Percentiles rank a stretch among this genome's conserved stretches.
These are phyloP conservation scores for Cromileptes altivelis DNA, from an alignment of 2,113 vertebrate genomes.

Conservation along the genomic window DNA sequence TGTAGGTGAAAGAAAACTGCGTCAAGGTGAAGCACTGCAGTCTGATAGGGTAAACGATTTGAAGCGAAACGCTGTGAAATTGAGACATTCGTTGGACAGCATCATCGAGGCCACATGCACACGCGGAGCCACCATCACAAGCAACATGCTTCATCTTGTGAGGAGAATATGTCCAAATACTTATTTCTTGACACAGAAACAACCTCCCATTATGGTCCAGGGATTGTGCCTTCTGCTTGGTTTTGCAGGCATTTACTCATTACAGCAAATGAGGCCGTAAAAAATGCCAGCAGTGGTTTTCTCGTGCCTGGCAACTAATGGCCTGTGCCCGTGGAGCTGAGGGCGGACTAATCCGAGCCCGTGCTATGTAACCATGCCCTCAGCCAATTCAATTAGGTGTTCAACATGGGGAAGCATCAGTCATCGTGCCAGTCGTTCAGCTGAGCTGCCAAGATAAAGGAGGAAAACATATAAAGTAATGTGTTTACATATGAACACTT, in stretches of 20 bases:
- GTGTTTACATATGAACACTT: conserved; percentile 25
- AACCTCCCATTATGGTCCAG: conserved; percentile 26
- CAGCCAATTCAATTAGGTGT: conserved; percentile 57
- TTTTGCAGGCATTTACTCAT: conserved; percentile 55
- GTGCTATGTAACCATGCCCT: conserved; percentile 35
- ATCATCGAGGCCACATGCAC: conserved; percentile 5
- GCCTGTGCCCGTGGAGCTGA: conserved; percentile 29
- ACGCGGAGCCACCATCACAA: not conserved
- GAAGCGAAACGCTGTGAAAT: conserved; percentile 27
- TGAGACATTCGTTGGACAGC: conserved; percentile 30
- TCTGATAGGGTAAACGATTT: conserved; percentile 14
- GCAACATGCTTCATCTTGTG: conserved; percentile 12
- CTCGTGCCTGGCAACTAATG: conserved; percentile 54
- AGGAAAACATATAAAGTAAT: conserved; percentile 10
- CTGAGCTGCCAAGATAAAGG: not conserved
- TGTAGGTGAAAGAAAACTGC: conserved; percentile 29
- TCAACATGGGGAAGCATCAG: conserved; percentile 34
- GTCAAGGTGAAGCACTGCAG: conserved; percentile 3
- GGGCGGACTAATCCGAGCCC: conserved; percentile 46
- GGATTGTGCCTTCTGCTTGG: conserved; percentile 37
- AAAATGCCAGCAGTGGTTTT: conserved; percentile 53
- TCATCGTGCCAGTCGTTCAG: conserved; percentile 37
- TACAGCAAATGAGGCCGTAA: conserved; percentile 56
- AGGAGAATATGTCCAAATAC: conserved; percentile 18
- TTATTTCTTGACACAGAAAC: conserved; percentile 21